These are phyloP conservation scores for Caprella mutica DNA, from an alignment of 2,888 invertebrate genomes.

Conservation along the genomic window DNA sequence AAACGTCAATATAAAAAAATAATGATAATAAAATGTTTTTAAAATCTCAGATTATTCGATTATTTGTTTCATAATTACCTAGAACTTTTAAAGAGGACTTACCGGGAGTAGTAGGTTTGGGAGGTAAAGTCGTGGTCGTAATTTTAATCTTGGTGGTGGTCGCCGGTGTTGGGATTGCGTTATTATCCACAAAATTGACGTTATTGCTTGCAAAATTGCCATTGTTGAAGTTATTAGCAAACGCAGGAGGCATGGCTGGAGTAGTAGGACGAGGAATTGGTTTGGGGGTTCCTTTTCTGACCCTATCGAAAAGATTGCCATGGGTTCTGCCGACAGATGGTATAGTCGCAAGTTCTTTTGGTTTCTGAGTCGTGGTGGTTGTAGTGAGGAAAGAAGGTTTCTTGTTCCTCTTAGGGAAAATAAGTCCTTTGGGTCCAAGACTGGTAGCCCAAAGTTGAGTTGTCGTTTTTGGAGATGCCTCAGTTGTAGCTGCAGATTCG, in stretches of 20 bases:
- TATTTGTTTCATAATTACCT: neutral
- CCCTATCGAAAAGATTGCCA: conserved; percentile 25
- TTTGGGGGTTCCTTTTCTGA: neutral
- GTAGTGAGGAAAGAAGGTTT: conserved; percentile 16
- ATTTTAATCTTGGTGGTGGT: conserved; percentile 30
- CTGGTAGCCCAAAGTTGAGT: neutral
- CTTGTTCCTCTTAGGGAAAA: conserved; percentile 21
- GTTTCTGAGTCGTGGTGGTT: conserved; percentile 4
- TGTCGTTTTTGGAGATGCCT: conserved; percentile 15
- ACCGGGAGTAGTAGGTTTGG: conserved; percentile 30
- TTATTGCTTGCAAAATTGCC: neutral
- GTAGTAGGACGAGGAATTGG: conserved; percentile 1
- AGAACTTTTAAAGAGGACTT: neutral
- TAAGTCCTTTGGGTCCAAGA: conserved; percentile 12
- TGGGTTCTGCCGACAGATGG: conserved; percentile 19
- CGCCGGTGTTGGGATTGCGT: conserved; percentile 29
- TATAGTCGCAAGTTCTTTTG: conserved; percentile 14
- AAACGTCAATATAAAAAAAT: neutral
- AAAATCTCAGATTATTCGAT: neutral
- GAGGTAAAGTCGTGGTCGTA: conserved; percentile 27
- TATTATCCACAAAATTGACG: neutral
- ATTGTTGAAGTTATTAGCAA: neutral
- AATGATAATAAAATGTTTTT: neutral
- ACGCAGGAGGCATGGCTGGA: conserved; percentile 18
- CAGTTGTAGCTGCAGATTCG: conserved; percentile 2